Percentiles rank a stretch among this genome's conserved stretches.
These are phyloP conservation scores for Alloplasta piceator DNA, from an alignment of 2,888 invertebrate genomes.

Conservation along the genomic window DNA sequence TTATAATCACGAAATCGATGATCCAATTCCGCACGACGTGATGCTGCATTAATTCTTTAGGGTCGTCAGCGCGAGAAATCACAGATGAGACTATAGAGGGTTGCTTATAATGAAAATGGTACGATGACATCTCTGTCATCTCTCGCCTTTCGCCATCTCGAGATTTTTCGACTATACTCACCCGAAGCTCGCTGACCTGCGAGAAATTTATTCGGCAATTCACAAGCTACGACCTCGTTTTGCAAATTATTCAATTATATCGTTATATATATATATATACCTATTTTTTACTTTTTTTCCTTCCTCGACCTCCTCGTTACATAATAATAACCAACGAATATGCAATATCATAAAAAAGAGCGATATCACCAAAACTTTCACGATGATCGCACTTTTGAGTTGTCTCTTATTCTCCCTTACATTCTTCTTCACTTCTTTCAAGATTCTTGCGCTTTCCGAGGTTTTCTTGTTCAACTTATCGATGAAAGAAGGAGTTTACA, in stretches of 20 bases:
- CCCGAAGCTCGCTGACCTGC: conserved; percentile 36
- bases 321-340: conserved; percentile 36
- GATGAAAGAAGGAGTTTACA: too few relatives aligned
- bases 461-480: too few relatives aligned
- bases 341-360: conserved; percentile 24
- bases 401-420: not conserved
- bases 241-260: conserved; percentile 39
- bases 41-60: conserved; percentile 26
- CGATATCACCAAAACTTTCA: not conserved
- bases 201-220: conserved; percentile 41
- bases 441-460: too few relatives aligned
- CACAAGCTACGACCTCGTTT: conserved; percentile 22
- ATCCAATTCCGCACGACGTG: not conserved
- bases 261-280: not conserved
- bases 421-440: conserved; percentile 34
- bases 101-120: conserved; percentile 7
- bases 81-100: conserved; percentile 6
- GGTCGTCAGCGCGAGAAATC: not conserved
- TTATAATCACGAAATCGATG: too few relatives aligned
- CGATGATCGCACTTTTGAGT: not conserved
- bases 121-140: conserved; percentile 12
- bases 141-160: not conserved
- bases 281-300: not conserved
- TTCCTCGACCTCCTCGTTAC: conserved; percentile 1
- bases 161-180: not conserved